Conservation (phyloP, 2,888 invertebrate genomes). For the Notodromas monacha region DNA sequence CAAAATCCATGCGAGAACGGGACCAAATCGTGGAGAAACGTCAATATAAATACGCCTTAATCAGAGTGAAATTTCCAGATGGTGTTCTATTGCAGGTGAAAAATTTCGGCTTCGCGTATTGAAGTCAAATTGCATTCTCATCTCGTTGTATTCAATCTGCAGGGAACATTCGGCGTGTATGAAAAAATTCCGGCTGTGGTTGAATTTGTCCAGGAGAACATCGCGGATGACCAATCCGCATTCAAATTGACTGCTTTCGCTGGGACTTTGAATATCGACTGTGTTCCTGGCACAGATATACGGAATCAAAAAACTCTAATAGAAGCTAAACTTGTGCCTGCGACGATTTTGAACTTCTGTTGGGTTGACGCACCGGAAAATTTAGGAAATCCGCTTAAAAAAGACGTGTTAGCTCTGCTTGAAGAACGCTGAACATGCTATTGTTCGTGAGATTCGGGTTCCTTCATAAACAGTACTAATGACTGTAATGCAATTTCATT, state of each 20-base stretch:
- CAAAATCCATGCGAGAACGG: constrained; percentile 76
- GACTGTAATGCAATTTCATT: too few species aligned
- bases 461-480: too few species aligned
- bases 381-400: too few species aligned
- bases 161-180: constrained; percentile 62
- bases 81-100: constrained; percentile 40
- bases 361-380: too few species aligned
- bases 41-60: constrained; percentile 49
- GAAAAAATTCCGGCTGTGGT: constrained; percentile 38
- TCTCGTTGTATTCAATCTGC: neutral
- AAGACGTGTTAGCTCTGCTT: too few species aligned
- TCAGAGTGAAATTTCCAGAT: constrained; percentile 61
- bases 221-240: neutral
- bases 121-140: neutral
- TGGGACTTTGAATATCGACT: too few species aligned
- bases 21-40: constrained; percentile 45
- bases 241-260: neutral
- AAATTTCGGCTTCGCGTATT: neutral
- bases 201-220: constrained; percentile 41
- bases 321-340: constrained; percentile 46
- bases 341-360: constrained; percentile 40
- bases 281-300: too few species aligned
- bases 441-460: too few species aligned
- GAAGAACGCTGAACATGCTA: too few species aligned
- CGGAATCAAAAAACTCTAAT: constrained; percentile 29